Evolutionary conservation across 2,113 vertebrate genomes (phyloP).

Genomic region (Limanda limanda): DNA sequence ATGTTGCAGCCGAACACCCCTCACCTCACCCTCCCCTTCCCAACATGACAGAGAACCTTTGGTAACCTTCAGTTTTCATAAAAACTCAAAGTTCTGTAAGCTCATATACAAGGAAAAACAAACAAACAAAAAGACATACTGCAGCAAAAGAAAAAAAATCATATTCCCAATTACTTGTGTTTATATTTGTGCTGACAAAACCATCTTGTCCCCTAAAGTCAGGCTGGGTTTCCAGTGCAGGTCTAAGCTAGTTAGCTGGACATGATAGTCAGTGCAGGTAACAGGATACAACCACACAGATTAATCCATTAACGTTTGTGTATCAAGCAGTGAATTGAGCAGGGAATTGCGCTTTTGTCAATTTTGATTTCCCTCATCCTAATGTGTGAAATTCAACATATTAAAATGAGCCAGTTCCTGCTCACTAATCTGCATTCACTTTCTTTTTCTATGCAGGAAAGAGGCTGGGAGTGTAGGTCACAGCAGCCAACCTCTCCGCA

Average conservation of each 20-base stretch:
- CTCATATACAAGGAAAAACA: neutral
- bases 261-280: neutral
- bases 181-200: too few relatives aligned
- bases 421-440: slow-evolving; percentile 44
- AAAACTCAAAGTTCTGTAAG: too few relatives aligned
- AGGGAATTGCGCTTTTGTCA: neutral
- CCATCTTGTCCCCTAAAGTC: neutral
- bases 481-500: slow-evolving; percentile 39
- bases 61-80: too few relatives aligned
- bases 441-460: slow-evolving; percentile 30
- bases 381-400: slow-evolving; percentile 28
- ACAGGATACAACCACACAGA: neutral
- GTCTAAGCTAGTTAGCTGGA: neutral
- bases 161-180: too few relatives aligned
- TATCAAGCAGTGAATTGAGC: neutral
- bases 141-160: too few relatives aligned
- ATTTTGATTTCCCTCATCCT: neutral
- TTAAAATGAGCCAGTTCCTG: slow-evolving; percentile 37
- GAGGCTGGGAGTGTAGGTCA: slow-evolving; percentile 57
- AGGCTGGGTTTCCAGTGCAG: neutral
- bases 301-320: neutral
- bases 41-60: too few relatives aligned
- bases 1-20: too few relatives aligned
- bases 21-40: too few relatives aligned
- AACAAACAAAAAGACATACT: neutral